Conservation (phyloP, 2,113 vertebrate species). For the Diadophis punctatus region DNA sequence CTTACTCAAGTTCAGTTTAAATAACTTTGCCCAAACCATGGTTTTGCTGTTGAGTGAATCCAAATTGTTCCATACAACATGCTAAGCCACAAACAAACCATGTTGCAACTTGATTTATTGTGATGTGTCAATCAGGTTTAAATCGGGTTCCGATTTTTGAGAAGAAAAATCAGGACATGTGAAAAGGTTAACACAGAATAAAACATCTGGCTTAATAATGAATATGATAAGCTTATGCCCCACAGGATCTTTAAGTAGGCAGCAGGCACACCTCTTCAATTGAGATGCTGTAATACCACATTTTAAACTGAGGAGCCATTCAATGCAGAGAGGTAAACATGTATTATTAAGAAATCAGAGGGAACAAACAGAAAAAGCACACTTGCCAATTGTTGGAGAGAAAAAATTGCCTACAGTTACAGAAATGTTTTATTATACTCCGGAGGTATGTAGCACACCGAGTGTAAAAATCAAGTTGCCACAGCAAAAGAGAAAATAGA, state of each 20-base stretch:
- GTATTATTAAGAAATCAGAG: constrained; percentile 20
- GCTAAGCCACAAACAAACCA: too few species aligned
- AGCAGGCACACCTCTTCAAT: not conserved
- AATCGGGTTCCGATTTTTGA: too few species aligned
- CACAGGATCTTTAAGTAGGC: not conserved
- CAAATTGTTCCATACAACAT: too few species aligned
- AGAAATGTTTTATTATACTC: constrained; percentile 20
- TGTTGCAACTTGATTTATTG: too few species aligned
- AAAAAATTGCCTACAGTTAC: constrained; percentile 1
- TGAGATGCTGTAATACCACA: not conserved
- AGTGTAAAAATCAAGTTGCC: constrained; percentile 12
- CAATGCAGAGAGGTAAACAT: not conserved
- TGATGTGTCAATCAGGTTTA: too few species aligned
- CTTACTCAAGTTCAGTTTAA: too few species aligned
- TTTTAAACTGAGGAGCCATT: not conserved
- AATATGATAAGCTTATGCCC: not conserved
- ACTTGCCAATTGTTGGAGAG: not conserved
- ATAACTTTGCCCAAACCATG: too few species aligned
- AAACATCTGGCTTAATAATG: not conserved
- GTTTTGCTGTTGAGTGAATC: too few species aligned
- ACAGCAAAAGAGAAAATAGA: not conserved
- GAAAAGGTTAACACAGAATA: too few species aligned
- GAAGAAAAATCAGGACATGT: too few species aligned
- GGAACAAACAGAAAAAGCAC: constrained; percentile 7
- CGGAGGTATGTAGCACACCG: not conserved